Base-by-base conservation (phyloP, 2,113 vertebrate genomes). In the Pterocles orientalis region DNA sequence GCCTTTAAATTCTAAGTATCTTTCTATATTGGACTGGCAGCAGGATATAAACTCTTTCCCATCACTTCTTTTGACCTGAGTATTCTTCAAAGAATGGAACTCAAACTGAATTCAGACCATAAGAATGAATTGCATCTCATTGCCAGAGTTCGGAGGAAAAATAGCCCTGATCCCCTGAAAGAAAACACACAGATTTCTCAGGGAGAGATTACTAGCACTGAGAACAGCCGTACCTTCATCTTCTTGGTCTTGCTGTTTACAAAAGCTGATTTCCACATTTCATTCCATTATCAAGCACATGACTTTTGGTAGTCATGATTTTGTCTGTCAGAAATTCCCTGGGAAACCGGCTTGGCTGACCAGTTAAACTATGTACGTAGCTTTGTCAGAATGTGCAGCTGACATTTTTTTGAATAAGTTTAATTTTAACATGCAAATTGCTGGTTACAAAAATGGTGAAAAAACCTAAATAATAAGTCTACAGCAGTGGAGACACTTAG, bases 391-490 rank as follows among this genome's bases (percentile, higher is more conserved):
- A 87, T 43, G 61, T 14, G 53, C 53, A 76, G 53, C 57, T 85
- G 87, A 79, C 33, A 33, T 51, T 36, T 75, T 51, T 93, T 51
- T 69, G 6, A 88, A 3, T 50, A 78, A 81, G 64, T 77, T 56
- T 90, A 73, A 91, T 86, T 89, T 92, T 86, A 76, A 65, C 76
- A 69, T 65, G 70, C 54, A 88, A 82, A 92, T 90, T 81, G 12
- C 31, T 56, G 58, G 48, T 65, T 88, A 77, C 29, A 33, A 90
- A 95, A 86, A 58, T 57, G 50, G 13, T 80, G 47, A 25, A 57
- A 93, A 80, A 93, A 48, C 3, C 2, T 61, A 72, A 36, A 53
- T 86, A 93, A 20, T 64, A 90, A 93, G 45, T 83, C 88, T 50
- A 77, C 25, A 77, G 36, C 31, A 92, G 76, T 24, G 54, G 33